These are phyloP conservation scores for Halocynthia roretzi DNA, from an alignment of 23 tunicate species.

Conservation along the genomic window DNA sequence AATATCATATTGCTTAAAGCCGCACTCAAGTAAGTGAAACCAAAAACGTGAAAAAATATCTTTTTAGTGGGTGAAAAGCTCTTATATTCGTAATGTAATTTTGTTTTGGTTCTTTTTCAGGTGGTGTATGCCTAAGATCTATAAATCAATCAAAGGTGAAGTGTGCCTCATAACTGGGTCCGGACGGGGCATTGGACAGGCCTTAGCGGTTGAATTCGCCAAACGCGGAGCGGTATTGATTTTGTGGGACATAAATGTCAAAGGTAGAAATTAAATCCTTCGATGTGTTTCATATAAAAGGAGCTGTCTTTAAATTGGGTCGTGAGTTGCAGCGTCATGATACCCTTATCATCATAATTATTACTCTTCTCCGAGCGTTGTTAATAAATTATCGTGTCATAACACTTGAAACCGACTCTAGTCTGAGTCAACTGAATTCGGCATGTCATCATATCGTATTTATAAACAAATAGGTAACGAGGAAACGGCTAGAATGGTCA, in stretches of 20 bases:
- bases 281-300: neutral
- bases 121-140: constrained; percentile 38
- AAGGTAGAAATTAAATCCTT: constrained; percentile 19
- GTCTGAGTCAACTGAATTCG: neutral
- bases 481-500: constrained; percentile 37
- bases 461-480: constrained; percentile 2
- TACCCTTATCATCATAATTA: no score
- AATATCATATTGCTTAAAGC: no score
- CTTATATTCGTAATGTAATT: neutral
- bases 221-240: constrained; percentile 35
- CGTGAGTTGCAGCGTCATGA: neutral
- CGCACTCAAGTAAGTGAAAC: no score
- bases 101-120: constrained; percentile 13
- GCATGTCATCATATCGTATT: neutral
- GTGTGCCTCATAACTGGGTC: constrained; percentile 69
- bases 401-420: no score
- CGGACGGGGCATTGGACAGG: constrained; percentile 69
- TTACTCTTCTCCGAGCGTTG: no score
- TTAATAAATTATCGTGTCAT: no score
- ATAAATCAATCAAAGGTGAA: constrained; percentile 72
- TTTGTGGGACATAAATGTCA: constrained; percentile 54
- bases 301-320: neutral
- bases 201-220: constrained; percentile 67
- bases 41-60: no score
- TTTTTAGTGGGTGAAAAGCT: no score